Evolutionary conservation across 2,888 invertebrate genomes (phyloP), one percentile per base, ranked within the genome.

Genomic region (Sinelater perroti): DNA sequence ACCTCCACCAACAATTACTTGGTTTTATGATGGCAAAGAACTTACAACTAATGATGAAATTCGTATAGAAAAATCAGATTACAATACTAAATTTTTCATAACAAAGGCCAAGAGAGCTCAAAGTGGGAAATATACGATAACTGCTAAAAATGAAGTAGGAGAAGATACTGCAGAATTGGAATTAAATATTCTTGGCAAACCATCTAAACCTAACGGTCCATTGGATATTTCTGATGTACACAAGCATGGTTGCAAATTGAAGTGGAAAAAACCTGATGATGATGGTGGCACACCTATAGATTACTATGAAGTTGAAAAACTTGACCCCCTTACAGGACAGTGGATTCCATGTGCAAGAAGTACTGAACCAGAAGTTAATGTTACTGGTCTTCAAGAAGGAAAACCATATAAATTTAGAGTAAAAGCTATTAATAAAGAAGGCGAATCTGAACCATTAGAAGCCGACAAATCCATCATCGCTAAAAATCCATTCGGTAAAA

Each of bases 381-480:
- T 91, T 2, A 86, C 85, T 4, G 95, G 95, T 0, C 81, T 97
- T 36, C 90, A 92, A 68, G 95, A 95, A 75, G 96, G 96, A 70
- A 98, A 99, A 77, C 92, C 95, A 0, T 99, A 99, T 80, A 95
- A 97, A 82, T 99, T 99, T 87, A 86, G 99, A 40, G 98, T 99
- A 0, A 91, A 92, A 72, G 97, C 99, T 13, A 96, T 98, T 47
- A 99, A 99, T 79, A 94, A 95, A 75, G 97, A 98, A 78, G 99
- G 99, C 10, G 96, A 96, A 78, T 96, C 97, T 0, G 97, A 98
- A 76, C 96, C 96, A 57, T 81, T 99, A 53, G 95, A 95, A 78
- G 91, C 96, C 0, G 95, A 95, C 62, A 91, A 92, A 71, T 87
- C 95, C 6, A 96, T 97, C 64, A 87, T 97, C 69, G 98, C 99